A percentile compares a stretch with the other conserved stretches of the same genome.
Evolutionary conservation across 2,113 vertebrate genomes (phyloP).

Genomic region (Suncus etruscus): DNA sequence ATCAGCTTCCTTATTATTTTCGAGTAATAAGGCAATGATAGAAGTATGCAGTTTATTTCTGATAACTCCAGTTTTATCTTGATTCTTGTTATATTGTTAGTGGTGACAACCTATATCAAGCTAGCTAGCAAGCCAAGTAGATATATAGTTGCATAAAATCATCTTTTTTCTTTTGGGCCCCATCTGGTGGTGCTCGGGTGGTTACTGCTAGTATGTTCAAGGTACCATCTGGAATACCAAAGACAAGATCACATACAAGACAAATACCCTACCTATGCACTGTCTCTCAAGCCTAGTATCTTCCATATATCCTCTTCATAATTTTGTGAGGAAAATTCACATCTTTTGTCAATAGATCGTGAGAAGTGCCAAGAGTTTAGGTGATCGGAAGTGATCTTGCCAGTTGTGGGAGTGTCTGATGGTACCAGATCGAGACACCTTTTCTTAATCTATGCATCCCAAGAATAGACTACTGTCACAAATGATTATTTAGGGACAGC

Average conservation of each 20-base stretch:
- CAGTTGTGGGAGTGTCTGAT: background rate
- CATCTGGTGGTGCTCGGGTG: no score
- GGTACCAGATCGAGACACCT: background rate
- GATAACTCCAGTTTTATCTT: background rate
- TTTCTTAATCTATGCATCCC: background rate
- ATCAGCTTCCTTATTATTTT: background rate
- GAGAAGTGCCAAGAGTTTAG: background rate
- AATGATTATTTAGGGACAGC: background rate
- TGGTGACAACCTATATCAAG: background rate
- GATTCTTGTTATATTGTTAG: background rate
- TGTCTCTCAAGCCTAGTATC: background rate
- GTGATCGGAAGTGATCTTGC: background rate
- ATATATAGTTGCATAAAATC: no score
- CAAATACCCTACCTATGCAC: no score
- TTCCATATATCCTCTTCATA: background rate
- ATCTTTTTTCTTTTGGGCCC: no score
- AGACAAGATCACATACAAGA: no score
- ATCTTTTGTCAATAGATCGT: background rate
- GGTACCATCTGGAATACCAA: no score
- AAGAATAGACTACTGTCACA: background rate
- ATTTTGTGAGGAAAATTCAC: background rate
- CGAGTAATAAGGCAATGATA: background rate
- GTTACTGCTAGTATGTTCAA: no score
- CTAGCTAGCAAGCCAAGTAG: no score
- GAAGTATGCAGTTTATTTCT: background rate